Evolutionary conservation across 2,888 invertebrate genomes (phyloP), one percentile per base, ranked within the genome.

Genomic region (Ormyrus labotus): DNA sequence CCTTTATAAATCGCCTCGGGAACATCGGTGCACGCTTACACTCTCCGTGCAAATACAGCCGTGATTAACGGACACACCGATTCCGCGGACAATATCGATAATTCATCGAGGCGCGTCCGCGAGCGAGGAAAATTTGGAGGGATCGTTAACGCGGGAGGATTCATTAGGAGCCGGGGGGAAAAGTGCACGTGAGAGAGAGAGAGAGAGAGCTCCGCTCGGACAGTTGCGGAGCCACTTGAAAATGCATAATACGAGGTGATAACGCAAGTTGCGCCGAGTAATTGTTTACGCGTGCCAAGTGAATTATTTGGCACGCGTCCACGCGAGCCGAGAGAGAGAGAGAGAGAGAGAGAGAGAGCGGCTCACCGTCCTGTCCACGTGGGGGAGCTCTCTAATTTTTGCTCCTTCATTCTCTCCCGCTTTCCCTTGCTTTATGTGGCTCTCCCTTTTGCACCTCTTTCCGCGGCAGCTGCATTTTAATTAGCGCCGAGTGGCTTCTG

Each of bases 231-330:
- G 19, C 60, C 47, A 76, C 75, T 76, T 11, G 69, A 83, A 19
- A 81, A 84, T 83, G 85, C 84, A 86, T 85, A 86, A 87, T 85
- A 85, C 85, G 85, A 86, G 85, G 85, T 84, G 87, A 88, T 88
- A 88, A 86, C 86, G 53, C 53, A 85, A 84, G 86, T 86, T 85
- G 86, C 19, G 87, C 76, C 83, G 86, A 86, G 86, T 88, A 89
- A 89, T 89, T 89, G 89, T 89, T 89, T 88, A 89, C 88, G 88
- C 87, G 88, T 88, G 89, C 89, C 89, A 89, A 89, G 87, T 86
- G 88, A 88, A 87, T 88, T 87, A 88, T 89, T 89, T 89, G 89
- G 89, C 87, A 86, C 85, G 85, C 84, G 85, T 86, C 89, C 89
- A 86, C 67, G 80, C 13, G 19, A 19, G 58, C 45, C 67, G 34